Base-by-base conservation (phyloP, 1,140 invertebrate genomes). In the Aporrectodea caliginosa region DNA sequence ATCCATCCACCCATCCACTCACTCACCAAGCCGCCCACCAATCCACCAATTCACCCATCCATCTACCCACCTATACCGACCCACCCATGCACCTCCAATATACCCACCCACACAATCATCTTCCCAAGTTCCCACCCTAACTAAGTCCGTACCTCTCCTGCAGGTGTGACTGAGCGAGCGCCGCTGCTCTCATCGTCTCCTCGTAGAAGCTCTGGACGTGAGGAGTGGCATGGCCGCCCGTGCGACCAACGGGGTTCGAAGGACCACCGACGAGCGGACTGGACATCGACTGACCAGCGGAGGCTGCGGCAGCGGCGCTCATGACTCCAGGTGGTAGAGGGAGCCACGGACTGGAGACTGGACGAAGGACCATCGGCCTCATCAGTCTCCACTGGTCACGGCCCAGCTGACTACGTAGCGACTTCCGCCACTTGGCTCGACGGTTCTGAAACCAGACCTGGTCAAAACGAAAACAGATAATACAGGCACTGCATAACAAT, bases 391-490 rank as follows among this genome's bases (percentile, higher is more conserved):
- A 22, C 43, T 58, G 43, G 43, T 58, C 43, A 58, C 22, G 43
- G 6, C 43, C 43, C 43, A 58, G 43, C 43, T 58, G 43, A 58
- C 6, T 58, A 12, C 43, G 43, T 22, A 58, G 43, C 89, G 97
- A 97, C 73, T 99, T 99, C 78, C 97, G 91, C 95, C 97, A 99
- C 89, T 99, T 99, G 22, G 98, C 98, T 77, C 98, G 91, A 73
- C 98, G 92, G 90, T 99, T 99, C 91, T 99, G 98, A 90, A 99
- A 99, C 97, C 97, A 98, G 79, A 99, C 98, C 97, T 99, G 90
- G n/a, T n/a, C n/a, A n/a, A n/a, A n/a, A n/a, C n/a, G n/a, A n/a
- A n/a, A n/a, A n/a, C n/a, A n/a, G n/a, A n/a, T n/a, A n/a, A n/a
- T n/a, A n/a, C n/a, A n/a, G n/a, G n/a, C n/a, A n/a, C n/a, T n/a